These are phyloP conservation scores for Corydoras maculifer DNA, from an alignment of 2,113 vertebrate species.

Conservation along the genomic window DNA sequence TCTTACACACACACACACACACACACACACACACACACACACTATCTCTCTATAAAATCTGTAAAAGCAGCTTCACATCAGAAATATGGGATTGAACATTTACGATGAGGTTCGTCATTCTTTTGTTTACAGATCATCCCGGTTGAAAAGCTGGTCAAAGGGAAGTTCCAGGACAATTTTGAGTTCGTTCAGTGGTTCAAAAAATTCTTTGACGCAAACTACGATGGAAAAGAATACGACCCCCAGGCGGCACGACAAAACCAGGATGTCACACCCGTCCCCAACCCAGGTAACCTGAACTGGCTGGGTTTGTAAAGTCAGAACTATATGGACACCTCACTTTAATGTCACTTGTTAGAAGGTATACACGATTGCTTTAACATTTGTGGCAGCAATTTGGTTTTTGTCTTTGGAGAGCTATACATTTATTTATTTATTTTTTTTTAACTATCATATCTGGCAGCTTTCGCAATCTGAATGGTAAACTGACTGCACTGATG, in stretches of 20 bases:
- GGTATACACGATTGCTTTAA: neutral
- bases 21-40: no score
- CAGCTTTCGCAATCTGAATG: no score
- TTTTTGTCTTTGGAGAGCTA: no score
- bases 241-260: slow-evolving; percentile 82
- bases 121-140: slow-evolving; percentile 78
- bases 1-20: no score
- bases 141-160: slow-evolving; percentile 89
- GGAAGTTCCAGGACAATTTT: slow-evolving; percentile 97
- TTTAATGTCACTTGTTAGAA: neutral
- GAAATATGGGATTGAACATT: neutral
- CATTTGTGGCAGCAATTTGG: no score
- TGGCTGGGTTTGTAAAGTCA: slow-evolving; percentile 74
- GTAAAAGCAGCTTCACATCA: no score
- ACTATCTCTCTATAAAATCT: no score
- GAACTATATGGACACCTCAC: neutral
- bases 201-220: slow-evolving; percentile 96
- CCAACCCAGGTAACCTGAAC: slow-evolving; percentile 81
- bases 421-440: no score
- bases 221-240: slow-evolving; percentile 94
- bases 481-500: no score
- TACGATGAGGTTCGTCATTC: neutral
- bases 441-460: no score
- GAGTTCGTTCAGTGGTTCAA: slow-evolving; percentile 99
- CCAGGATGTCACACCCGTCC: slow-evolving; percentile 74